phyloP scores from a whole-genome alignment of 2,888 invertebrate species.

The Disparrhopalites patrizii region DNA sequence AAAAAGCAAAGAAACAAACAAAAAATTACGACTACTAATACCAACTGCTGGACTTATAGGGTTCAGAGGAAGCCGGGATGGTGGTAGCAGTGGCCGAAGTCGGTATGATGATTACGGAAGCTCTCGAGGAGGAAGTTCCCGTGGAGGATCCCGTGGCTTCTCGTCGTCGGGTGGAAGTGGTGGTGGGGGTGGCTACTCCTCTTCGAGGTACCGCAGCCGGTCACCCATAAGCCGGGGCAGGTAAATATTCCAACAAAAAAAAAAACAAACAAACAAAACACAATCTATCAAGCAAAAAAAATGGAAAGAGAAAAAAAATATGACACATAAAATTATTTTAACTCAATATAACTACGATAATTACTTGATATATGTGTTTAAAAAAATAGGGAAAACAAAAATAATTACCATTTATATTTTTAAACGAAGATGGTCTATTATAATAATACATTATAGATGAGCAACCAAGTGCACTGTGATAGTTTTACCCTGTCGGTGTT shows the following conservation, averaged over 20 bases:
- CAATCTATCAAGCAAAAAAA: conserved; percentile 1
- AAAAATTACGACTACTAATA: conserved; percentile 12
- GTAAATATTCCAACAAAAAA: conserved; percentile 50
- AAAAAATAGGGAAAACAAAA: no score
- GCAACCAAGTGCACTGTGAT: no score
- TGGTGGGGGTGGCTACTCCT: conserved; percentile 50
- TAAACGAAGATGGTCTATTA: no score
- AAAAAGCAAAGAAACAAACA: background rate
- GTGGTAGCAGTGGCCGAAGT: conserved; percentile 50
- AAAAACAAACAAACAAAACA: background rate
- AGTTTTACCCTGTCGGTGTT: no score
- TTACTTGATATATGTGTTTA: no score
- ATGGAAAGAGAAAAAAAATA: background rate
- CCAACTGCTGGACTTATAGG: conserved; percentile 25
- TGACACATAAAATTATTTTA: conserved; percentile 3
- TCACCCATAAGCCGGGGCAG: conserved; percentile 57
- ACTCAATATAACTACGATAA: no score
- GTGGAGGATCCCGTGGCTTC: conserved; percentile 38
- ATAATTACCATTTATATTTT: no score
- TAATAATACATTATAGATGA: no score
- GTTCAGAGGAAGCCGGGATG: conserved; percentile 52
- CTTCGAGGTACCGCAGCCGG: conserved; percentile 57
- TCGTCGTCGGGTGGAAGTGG: conserved; percentile 49
- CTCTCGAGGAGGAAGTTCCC: conserved; percentile 25
- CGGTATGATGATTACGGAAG: conserved; percentile 34